Conservation (phyloP, 1,140 invertebrate genomes). For the Drosophila navojoa region DNA sequence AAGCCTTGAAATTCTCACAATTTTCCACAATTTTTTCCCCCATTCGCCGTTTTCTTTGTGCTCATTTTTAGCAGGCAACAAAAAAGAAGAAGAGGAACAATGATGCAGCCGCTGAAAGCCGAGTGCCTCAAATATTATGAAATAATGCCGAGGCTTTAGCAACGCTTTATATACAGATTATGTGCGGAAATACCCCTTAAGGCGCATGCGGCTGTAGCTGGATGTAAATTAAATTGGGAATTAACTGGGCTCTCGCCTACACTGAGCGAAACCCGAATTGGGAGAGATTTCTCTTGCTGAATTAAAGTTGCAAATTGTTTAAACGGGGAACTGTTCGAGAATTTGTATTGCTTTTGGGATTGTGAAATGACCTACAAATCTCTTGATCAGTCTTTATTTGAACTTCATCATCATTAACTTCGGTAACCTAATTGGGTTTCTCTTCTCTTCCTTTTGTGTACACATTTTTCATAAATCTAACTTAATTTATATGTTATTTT, state of each 20-base stretch:
- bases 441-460: no score
- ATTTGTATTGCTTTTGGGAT: no score
- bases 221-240: slow-evolving; percentile 10
- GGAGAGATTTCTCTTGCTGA: no score
- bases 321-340: no score
- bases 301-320: no score
- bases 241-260: not conserved
- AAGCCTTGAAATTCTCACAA: slow-evolving; percentile 67
- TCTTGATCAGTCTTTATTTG: no score
- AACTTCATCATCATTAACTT: no score
- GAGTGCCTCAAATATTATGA: slow-evolving; percentile 14
- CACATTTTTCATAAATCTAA: no score
- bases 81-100: not conserved
- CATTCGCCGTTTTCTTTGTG: slow-evolving; percentile 23
- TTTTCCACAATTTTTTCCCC: slow-evolving; percentile 27
- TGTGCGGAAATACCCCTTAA: slow-evolving; percentile 6
- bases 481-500: no score
- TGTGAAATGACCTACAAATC: no score
- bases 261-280: not conserved
- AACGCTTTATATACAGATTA: slow-evolving; percentile 20
- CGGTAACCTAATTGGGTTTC: no score
- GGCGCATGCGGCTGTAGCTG: not conserved
- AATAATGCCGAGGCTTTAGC: slow-evolving; percentile 12
- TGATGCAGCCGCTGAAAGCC: not conserved
- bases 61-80: slow-evolving; percentile 25